phyloP scores from a whole-genome alignment of 2,797 vertebrate species.

The Spinibarbus caldwelli region DNA sequence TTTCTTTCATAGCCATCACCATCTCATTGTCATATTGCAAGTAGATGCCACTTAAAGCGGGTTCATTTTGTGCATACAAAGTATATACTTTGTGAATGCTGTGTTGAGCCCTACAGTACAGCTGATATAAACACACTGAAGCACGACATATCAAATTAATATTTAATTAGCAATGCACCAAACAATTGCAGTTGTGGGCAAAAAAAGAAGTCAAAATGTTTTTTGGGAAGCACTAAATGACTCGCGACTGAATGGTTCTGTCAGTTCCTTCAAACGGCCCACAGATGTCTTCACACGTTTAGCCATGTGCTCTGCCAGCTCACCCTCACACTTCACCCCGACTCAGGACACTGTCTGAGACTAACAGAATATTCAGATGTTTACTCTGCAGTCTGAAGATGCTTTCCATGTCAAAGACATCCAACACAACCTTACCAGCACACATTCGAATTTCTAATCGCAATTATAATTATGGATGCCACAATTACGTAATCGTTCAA shows the following conservation, averaged over 20 bases:
- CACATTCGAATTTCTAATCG: too few species aligned
- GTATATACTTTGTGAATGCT: neutral
- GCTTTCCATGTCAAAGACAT: neutral
- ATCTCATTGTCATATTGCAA: slow-evolving; percentile 60
- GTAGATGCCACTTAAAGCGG: neutral
- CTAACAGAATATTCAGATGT: neutral
- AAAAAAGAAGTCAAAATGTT: neutral
- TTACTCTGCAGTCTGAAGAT: neutral
- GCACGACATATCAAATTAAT: neutral
- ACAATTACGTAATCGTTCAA: too few species aligned
- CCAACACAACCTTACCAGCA: too few species aligned
- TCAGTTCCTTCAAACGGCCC: neutral
- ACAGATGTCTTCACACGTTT: neutral
- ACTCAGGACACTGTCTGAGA: neutral
- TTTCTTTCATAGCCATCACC: slow-evolving; percentile 56
- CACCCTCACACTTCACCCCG: neutral
- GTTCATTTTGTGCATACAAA: neutral
- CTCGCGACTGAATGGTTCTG: neutral
- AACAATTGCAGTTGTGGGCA: neutral
- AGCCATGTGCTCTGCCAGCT: too few species aligned
- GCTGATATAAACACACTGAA: neutral
- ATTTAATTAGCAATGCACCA: neutral
- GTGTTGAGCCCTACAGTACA: neutral
- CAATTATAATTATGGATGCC: too few species aligned
- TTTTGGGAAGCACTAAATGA: neutral